phyloP scores from a whole-genome alignment of 2,888 invertebrate genomes.

The Leuctra nigra region DNA sequence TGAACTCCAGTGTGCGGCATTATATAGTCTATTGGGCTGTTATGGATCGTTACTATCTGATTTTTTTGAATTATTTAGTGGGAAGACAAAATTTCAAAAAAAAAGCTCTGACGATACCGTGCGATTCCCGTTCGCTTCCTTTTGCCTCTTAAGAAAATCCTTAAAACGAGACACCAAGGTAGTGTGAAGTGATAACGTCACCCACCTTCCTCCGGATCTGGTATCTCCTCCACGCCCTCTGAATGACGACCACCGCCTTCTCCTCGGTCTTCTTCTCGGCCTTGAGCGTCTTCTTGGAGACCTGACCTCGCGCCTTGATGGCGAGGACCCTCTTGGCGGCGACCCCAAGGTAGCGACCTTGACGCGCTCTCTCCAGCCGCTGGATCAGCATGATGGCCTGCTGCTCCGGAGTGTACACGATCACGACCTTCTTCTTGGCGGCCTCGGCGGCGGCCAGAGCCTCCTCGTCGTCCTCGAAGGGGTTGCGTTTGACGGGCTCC shows the following conservation, averaged over 20 bases:
- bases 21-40: no score
- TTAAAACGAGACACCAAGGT: no score
- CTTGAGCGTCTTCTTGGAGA: conserved; percentile 1
- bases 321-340: background rate
- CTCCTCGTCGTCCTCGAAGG: background rate
- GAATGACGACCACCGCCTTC: conserved; percentile 13
- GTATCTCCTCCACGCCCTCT: conserved; percentile 15
- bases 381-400: conserved; percentile 16
- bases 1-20: no score
- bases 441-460: background rate
- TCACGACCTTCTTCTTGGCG: background rate
- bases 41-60: no score
- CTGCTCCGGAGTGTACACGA: background rate
- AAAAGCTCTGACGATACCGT: no score
- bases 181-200: background rate
- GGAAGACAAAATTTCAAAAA: no score
- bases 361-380: conserved; percentile 23
- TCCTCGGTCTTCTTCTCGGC: background rate
- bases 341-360: conserved; percentile 9
- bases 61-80: no score
- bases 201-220: conserved; percentile 6
- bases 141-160: no score
- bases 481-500: background rate
- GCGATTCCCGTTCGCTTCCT: no score
- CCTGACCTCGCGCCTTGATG: conserved; percentile 5